These are phyloP conservation scores for Drosophila nr. fundita DNA, from an alignment of 2,888 invertebrate genomes.

Conservation along the genomic window DNA sequence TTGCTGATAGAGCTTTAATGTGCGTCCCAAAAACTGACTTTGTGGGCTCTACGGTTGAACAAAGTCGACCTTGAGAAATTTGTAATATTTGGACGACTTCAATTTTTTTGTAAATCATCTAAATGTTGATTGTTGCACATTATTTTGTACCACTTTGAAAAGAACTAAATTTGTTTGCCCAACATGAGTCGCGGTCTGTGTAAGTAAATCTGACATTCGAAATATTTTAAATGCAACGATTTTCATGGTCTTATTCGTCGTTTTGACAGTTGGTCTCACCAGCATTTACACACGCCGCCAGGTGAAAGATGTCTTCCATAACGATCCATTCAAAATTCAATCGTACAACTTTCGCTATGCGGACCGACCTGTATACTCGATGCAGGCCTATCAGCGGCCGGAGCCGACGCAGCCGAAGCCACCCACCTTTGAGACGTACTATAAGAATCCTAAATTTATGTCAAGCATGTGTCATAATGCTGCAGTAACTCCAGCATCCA, in stretches of 20 bases:
- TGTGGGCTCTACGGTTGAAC: constrained; percentile 19
- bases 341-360: constrained; percentile 83
- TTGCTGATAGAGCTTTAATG: constrained; percentile 71
- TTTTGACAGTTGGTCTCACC: constrained; percentile 29
- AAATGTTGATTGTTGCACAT: constrained; percentile 28
- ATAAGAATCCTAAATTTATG: constrained; percentile 71
- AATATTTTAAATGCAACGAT: neutral
- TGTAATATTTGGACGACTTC: constrained; percentile 27
- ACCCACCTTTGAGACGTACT: constrained; percentile 64
- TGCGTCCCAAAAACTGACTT: constrained; percentile 28
- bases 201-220: constrained; percentile 28
- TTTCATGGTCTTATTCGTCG: neutral
- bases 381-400: constrained; percentile 52
- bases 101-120: constrained; percentile 27
- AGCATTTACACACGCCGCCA: constrained; percentile 58
- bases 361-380: constrained; percentile 66
- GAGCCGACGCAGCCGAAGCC: constrained; percentile 4
- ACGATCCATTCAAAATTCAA: constrained; percentile 82
- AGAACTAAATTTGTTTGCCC: constrained; percentile 52
- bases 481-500: neutral
- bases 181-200: constrained; percentile 58
- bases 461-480: neutral
- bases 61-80: constrained; percentile 46
- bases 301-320: constrained; percentile 72
- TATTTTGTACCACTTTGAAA: constrained; percentile 38